Conservation (phyloP, 2,113 vertebrate species). For the Malurus elegans region DNA sequence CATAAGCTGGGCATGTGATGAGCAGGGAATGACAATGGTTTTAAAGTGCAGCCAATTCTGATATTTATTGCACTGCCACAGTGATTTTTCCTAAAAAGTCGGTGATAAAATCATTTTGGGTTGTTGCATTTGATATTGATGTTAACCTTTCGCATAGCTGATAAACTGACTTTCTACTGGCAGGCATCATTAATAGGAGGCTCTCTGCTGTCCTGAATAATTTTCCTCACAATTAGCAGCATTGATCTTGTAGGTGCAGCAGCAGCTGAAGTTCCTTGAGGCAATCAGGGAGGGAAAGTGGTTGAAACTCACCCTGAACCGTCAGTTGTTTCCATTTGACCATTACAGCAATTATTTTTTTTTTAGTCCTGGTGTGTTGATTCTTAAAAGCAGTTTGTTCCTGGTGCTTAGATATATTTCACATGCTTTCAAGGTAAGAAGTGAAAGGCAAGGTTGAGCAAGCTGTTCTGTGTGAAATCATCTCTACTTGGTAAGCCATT, state of each 20-base stretch:
- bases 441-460: not conserved
- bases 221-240: constrained; percentile 55
- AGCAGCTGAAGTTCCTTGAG: constrained; percentile 35
- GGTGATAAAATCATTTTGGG: not conserved
- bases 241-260: constrained; percentile 40
- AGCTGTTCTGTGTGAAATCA: not conserved
- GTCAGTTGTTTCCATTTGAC: not conserved
- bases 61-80: not conserved
- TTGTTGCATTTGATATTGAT: constrained; percentile 19
- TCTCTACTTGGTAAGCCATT: not conserved
- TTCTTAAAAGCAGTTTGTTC: not conserved
- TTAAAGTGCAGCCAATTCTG: not conserved
- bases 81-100: not conserved
- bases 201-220: constrained; percentile 35
- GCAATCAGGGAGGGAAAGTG: not conserved
- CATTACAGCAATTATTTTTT: not conserved
- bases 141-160: constrained; percentile 31
- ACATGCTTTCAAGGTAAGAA: not conserved
- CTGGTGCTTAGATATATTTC: not conserved
- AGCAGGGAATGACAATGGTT: not conserved
- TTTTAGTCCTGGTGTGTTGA: not conserved
- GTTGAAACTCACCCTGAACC: not conserved
- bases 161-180: constrained; percentile 21
- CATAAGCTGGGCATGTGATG: not conserved
- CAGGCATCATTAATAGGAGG: constrained; percentile 25